These are phyloP conservation scores for Zygaena filipendulae DNA, from an alignment of 2,888 invertebrate genomes.

Conservation along the genomic window DNA sequence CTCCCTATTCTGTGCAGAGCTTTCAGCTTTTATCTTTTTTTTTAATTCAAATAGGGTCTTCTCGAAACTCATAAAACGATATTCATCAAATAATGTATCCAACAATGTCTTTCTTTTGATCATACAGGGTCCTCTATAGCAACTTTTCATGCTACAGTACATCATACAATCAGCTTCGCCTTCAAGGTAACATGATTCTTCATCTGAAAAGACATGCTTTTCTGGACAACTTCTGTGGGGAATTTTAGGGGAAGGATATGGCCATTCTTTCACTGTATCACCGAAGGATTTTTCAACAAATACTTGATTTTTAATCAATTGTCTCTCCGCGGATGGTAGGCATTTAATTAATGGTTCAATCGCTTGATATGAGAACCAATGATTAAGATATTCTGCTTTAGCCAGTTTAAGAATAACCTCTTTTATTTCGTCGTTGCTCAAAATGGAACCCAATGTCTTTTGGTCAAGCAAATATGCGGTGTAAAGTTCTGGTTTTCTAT, in stretches of 20 bases:
- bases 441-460: slow-evolving; percentile 25
- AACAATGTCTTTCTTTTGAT: slow-evolving; percentile 20
- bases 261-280: slow-evolving; percentile 23
- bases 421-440: slow-evolving; percentile 29
- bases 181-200: slow-evolving; percentile 8
- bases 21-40: slow-evolving; percentile 27
- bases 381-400: slow-evolving; percentile 26
- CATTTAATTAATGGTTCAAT: slow-evolving; percentile 34
- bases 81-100: slow-evolving; percentile 35
- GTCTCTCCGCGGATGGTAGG: slow-evolving; percentile 23
- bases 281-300: slow-evolving; percentile 31
- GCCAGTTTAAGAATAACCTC: slow-evolving; percentile 28
- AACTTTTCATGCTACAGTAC: not conserved
- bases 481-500: slow-evolving; percentile 33
- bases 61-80: slow-evolving; percentile 33
- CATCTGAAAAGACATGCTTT: slow-evolving; percentile 25
- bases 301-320: slow-evolving; percentile 27
- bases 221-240: slow-evolving; percentile 9
- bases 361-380: slow-evolving; percentile 29
- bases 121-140: not conserved
- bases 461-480: slow-evolving; percentile 27
- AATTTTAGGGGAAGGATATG: slow-evolving; percentile 18
- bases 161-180: not conserved
- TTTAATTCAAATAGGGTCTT: slow-evolving; percentile 31
- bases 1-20: slow-evolving; percentile 30